Percentiles rank a stretch among this genome's conserved stretches.
These are phyloP conservation scores for Ridgeia piscesae DNA, from an alignment of 1,140 invertebrate genomes.

Conservation along the genomic window DNA sequence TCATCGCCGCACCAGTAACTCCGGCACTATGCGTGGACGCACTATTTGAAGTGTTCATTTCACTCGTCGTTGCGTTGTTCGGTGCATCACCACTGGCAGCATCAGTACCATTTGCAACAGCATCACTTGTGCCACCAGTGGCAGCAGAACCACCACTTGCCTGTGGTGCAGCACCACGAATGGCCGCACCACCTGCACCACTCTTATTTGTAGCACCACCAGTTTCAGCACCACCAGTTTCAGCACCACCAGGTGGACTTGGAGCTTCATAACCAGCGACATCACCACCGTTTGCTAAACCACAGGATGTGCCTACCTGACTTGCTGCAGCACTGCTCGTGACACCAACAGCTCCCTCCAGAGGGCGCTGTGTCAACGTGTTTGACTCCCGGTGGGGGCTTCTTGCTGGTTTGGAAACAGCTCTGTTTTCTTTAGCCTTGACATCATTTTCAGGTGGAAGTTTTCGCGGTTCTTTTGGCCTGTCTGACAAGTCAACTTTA, in stretches of 20 bases:
- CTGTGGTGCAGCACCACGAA: background rate
- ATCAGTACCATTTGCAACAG: background rate
- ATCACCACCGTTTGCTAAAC: background rate
- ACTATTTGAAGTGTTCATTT: too few relatives aligned
- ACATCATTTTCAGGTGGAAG: background rate
- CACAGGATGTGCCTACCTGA: background rate
- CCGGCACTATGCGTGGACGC: too few relatives aligned
- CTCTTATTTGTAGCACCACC: background rate
- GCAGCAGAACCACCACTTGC: background rate
- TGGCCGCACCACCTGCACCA: background rate
- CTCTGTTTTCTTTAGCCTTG: too few relatives aligned
- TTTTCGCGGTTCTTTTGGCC: background rate
- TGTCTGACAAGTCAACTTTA: background rate
- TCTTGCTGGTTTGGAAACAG: background rate
- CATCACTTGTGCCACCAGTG: background rate
- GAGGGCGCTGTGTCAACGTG: background rate
- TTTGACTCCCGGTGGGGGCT: background rate
- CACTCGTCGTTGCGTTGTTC: too few relatives aligned
- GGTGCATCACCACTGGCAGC: background rate
- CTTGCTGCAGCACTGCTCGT: background rate
- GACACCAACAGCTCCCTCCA: background rate
- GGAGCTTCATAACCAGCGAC: too few relatives aligned
- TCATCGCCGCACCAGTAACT: too few relatives aligned
- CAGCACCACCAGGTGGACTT: background rate
- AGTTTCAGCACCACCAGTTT: background rate